Evolutionary conservation across 1,140 invertebrate genomes (phyloP).

Genomic region (Hycleus cichorii): DNA sequence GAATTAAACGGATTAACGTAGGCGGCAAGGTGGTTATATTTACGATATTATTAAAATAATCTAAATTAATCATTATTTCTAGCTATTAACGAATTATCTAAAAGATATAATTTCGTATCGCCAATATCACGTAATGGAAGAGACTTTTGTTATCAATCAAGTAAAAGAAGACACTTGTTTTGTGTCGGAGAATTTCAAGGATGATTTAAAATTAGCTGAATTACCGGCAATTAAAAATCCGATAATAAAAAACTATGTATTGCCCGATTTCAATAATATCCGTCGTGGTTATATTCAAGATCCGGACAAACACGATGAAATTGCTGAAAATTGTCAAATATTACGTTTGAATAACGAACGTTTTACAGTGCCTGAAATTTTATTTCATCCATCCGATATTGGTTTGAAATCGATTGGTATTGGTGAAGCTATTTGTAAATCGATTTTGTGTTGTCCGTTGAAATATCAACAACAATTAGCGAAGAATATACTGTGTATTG

Average conservation of each 20-base stretch:
- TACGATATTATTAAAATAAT: background rate
- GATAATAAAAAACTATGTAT: slow-evolving; percentile 83
- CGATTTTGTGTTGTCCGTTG: slow-evolving; percentile 64
- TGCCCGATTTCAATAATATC: slow-evolving; percentile 64
- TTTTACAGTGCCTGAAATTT: slow-evolving; percentile 88
- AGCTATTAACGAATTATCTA: slow-evolving; percentile 89
- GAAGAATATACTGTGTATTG: slow-evolving; percentile 84
- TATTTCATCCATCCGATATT: slow-evolving; percentile 93
- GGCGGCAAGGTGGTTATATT: slow-evolving; percentile 73
- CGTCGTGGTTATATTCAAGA: slow-evolving; percentile 31
- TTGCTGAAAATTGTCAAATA: slow-evolving; percentile 65
- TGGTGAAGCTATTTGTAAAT: slow-evolving; percentile 76
- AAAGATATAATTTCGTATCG: slow-evolving; percentile 97
- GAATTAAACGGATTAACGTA: slow-evolving; percentile 80
- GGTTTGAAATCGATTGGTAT: slow-evolving; percentile 93
- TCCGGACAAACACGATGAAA: slow-evolving; percentile 43
- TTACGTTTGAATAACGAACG: slow-evolving; percentile 85
- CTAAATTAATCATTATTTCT: slow-evolving; percentile 6
- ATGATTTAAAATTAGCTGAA: slow-evolving; percentile 74
- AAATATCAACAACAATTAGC: slow-evolving; percentile 75
- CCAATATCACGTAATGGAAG: slow-evolving; percentile 97
- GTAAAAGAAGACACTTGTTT: slow-evolving; percentile 97
- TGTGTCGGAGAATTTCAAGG: slow-evolving; percentile 80
- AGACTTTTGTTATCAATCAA: slow-evolving; percentile 98
- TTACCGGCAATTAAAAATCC: slow-evolving; percentile 47